phyloP scores from a whole-genome alignment of 2,888 invertebrate species.

The Eupithecia dodoneata region DNA sequence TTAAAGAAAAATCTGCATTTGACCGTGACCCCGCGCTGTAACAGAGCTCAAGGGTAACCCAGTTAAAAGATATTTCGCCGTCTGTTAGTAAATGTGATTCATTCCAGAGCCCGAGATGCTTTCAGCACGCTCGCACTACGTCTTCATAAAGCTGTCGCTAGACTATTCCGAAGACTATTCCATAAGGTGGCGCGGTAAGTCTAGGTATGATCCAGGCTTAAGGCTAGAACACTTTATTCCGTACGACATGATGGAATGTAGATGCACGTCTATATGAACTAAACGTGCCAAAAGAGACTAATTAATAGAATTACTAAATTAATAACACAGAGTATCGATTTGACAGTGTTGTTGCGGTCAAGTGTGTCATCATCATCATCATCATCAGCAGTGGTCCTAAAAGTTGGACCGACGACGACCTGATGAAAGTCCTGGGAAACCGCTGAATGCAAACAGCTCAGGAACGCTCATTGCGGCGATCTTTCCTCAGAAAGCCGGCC shows the following conservation, averaged over 20 bases:
- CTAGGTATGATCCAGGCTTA: constrained; percentile 42
- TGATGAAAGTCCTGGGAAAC: too few relatives aligned
- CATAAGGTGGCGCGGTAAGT: constrained; percentile 39
- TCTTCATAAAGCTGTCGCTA: constrained; percentile 45
- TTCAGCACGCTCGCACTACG: constrained; percentile 32
- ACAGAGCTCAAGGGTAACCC: constrained; percentile 10
- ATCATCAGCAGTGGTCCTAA: too few relatives aligned
- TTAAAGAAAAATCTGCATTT: neutral
- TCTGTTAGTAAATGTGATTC: constrained; percentile 35
- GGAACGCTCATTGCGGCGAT: too few relatives aligned
- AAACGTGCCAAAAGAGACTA: neutral
- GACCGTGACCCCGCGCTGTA: neutral
- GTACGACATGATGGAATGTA: constrained; percentile 11
- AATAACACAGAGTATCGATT: neutral
- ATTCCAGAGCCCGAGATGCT: constrained; percentile 22
- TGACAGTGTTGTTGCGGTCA: neutral
- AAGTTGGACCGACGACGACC: too few relatives aligned
- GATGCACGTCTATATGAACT: neutral
- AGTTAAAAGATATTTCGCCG: constrained; percentile 22
- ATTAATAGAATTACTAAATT: too few relatives aligned
- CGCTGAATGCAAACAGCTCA: too few relatives aligned
- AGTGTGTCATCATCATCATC: neutral
- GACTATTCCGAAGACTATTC: constrained; percentile 42
- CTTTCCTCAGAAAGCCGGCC: too few relatives aligned
- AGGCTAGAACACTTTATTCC: neutral